Conservation (phyloP, 2,797 vertebrate species). For the Apogon hyalosoma region DNA sequence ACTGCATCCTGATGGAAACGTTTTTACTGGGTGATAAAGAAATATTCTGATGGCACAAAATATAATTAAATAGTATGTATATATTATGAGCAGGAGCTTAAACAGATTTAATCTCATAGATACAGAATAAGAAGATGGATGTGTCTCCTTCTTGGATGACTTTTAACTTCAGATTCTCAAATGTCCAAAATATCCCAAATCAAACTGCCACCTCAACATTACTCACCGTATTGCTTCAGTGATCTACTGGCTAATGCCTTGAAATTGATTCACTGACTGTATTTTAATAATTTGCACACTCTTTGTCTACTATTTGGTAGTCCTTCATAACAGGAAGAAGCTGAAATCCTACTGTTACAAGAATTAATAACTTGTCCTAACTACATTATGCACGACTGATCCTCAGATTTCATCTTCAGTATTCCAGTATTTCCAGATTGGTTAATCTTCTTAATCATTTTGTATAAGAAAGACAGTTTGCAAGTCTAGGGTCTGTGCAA, state of each 20-base stretch:
- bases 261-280: conserved; percentile 20
- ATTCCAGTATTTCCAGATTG: conserved; percentile 34
- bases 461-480: conserved; percentile 41
- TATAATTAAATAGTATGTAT: too few species aligned
- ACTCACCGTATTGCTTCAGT: conserved; percentile 20
- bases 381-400: conserved; percentile 32
- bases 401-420: conserved; percentile 37
- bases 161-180: conserved; percentile 8
- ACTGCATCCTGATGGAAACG: too few species aligned
- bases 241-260: conserved; percentile 1
- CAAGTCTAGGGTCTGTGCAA: conserved; percentile 35
- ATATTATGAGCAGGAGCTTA: too few species aligned
- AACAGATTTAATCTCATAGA: too few species aligned
- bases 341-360: conserved; percentile 56
- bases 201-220: conserved; percentile 15
- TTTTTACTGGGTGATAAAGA: too few species aligned
- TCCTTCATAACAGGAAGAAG: conserved; percentile 51
- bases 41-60: too few species aligned
- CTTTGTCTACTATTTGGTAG: conserved; percentile 39
- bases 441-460: conserved; percentile 41
- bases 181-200: conserved; percentile 18
- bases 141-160: neutral
- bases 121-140: too few species aligned
- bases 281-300: conserved; percentile 44
- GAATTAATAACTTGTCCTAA: conserved; percentile 46